Percentiles rank a stretch among this genome's conserved stretches.
phyloP scores from a whole-genome alignment of 2,797 vertebrate genomes.

The Aphelocoma californica region DNA sequence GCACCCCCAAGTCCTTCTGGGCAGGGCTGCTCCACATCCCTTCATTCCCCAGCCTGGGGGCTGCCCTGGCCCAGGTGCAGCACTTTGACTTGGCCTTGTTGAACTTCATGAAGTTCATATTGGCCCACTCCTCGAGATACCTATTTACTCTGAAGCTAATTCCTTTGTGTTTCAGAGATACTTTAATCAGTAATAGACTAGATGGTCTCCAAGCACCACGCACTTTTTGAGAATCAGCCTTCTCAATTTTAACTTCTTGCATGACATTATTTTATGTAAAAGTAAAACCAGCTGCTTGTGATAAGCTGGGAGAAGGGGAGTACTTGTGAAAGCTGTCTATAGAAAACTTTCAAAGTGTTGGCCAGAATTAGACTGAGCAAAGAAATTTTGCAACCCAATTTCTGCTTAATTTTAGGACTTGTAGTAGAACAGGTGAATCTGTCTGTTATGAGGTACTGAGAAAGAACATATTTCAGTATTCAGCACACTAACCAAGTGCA shows the following conservation, averaged over 20 bases:
- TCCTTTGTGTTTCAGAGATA: background rate
- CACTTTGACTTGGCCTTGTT: background rate
- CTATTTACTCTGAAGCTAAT: background rate
- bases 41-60: accelerated
- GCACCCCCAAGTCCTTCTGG: accelerated
- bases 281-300: background rate
- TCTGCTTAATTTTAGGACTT: background rate
- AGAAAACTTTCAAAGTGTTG: background rate
- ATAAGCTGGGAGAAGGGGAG: background rate
- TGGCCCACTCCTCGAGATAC: background rate
- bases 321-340: background rate
- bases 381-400: background rate
- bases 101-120: background rate
- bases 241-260: background rate
- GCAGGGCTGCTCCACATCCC: background rate
- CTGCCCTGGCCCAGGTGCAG: background rate
- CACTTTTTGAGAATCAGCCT: background rate
- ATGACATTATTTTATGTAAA: background rate
- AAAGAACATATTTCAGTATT: background rate
- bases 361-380: background rate
- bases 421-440: background rate
- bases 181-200: background rate
- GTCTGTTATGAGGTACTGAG: background rate
- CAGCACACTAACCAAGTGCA: background rate
- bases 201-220: background rate